phyloP scores from a whole-genome alignment of 1,140 invertebrate genomes.

The Ridgeia piscesae region DNA sequence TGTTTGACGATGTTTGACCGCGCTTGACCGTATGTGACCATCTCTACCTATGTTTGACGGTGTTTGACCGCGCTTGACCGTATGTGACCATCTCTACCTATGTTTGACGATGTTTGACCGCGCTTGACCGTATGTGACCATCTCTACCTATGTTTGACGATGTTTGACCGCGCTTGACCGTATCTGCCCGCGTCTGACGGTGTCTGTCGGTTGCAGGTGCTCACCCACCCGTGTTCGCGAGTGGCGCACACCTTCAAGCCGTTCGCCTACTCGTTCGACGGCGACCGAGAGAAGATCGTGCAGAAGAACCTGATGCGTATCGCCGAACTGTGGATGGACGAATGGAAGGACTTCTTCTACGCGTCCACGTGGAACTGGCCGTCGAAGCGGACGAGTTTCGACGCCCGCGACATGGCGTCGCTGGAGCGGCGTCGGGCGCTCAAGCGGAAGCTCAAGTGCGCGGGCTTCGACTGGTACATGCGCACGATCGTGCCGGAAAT shows the following conservation, averaged over 20 bases:
- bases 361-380: slow-evolving; percentile 29
- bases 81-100: too few relatives aligned
- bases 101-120: too few relatives aligned
- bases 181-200: not conserved
- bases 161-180: not conserved
- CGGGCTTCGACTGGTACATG: slow-evolving; percentile 30
- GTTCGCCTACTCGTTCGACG: slow-evolving; percentile 38
- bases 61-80: too few relatives aligned
- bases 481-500: slow-evolving; percentile 29
- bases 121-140: not conserved
- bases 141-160: not conserved
- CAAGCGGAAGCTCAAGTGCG: slow-evolving; percentile 27
- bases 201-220: slow-evolving; percentile 61
- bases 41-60: too few relatives aligned
- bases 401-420: slow-evolving; percentile 17
- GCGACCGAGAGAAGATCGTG: slow-evolving; percentile 42
- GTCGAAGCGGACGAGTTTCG: slow-evolving; percentile 23
- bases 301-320: slow-evolving; percentile 60
- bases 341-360: slow-evolving; percentile 74
- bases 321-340: slow-evolving; percentile 76
- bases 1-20: too few relatives aligned
- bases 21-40: too few relatives aligned
- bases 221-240: slow-evolving; percentile 94
- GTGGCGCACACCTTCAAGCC: slow-evolving; percentile 91
- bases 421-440: slow-evolving; percentile 25